phyloP scores from a whole-genome alignment of 2,888 invertebrate species.

The Meliscaeva auricollis region DNA sequence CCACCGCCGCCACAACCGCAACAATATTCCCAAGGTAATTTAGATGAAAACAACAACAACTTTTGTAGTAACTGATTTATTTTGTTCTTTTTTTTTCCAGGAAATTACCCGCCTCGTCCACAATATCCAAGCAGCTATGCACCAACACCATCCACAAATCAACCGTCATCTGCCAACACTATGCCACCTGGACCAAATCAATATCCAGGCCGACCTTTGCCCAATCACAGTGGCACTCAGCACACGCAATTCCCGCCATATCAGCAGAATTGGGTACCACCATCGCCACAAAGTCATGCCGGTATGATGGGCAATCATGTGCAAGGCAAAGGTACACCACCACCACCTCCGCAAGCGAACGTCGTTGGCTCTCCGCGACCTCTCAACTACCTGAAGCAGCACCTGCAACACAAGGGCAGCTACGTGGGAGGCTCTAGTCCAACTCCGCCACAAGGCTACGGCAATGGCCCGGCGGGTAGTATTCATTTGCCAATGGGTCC shows the following conservation, averaged over 20 bases:
- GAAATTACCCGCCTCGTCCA: constrained; percentile 84
- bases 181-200: constrained; percentile 84
- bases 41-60: not conserved
- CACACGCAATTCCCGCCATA: constrained; percentile 84
- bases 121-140: constrained; percentile 86
- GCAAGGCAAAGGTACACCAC: constrained; percentile 83
- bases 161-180: constrained; percentile 81
- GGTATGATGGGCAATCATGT: constrained; percentile 84
- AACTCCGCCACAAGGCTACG: constrained; percentile 86
- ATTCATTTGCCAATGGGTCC: constrained; percentile 87
- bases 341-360: constrained; percentile 85
- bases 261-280: constrained; percentile 83
- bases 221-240: constrained; percentile 85
- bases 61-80: not conserved
- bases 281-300: constrained; percentile 81
- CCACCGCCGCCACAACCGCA: constrained; percentile 86
- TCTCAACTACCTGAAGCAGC: constrained; percentile 89
- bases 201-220: constrained; percentile 85
- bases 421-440: constrained; percentile 85
- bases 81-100: constrained; percentile 73
- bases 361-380: constrained; percentile 85
- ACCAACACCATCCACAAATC: constrained; percentile 85
- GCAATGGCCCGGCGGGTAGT: constrained; percentile 84
- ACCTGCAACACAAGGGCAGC: constrained; percentile 89
- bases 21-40: constrained; percentile 85